These are phyloP conservation scores for Sebastes steindachneri DNA, from an alignment of 2,797 vertebrate genomes.

Conservation along the genomic window DNA sequence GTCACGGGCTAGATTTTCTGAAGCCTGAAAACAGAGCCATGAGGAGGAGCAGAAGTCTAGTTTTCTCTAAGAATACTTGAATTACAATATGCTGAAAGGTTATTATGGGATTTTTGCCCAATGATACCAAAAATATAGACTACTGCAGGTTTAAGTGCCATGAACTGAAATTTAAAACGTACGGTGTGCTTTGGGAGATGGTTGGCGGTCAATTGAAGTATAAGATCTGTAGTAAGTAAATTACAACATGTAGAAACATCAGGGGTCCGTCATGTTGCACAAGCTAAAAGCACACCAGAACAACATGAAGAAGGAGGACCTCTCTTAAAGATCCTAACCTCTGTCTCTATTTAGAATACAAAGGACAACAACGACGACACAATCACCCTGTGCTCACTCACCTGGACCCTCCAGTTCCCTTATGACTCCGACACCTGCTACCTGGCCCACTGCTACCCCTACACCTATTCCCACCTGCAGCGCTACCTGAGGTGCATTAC, in stretches of 20 bases:
- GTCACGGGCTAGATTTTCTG: no score
- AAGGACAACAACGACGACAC: constrained; percentile 47
- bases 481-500: constrained; percentile 81
- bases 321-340: background rate
- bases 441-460: constrained; percentile 93
- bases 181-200: background rate
- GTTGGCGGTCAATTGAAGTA: background rate
- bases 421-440: constrained; percentile 90
- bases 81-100: no score
- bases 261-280: background rate
- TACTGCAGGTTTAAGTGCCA: no score
- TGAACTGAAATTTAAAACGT: background rate
- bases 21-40: no score
- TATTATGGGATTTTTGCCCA: no score
- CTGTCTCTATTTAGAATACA: constrained; percentile 36
- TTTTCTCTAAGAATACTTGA: no score
- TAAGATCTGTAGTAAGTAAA: background rate
- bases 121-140: no score
- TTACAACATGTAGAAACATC: background rate
- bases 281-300: background rate
- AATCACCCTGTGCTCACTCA: constrained; percentile 82
- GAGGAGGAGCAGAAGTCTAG: no score
- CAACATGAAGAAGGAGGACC: background rate
- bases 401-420: constrained; percentile 90
- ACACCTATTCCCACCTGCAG: constrained; percentile 92